Evolutionary conservation across 1,140 invertebrate genomes (phyloP), one percentile per base, ranked within the genome.

Genomic region (Leptinotarsa lineolata): DNA sequence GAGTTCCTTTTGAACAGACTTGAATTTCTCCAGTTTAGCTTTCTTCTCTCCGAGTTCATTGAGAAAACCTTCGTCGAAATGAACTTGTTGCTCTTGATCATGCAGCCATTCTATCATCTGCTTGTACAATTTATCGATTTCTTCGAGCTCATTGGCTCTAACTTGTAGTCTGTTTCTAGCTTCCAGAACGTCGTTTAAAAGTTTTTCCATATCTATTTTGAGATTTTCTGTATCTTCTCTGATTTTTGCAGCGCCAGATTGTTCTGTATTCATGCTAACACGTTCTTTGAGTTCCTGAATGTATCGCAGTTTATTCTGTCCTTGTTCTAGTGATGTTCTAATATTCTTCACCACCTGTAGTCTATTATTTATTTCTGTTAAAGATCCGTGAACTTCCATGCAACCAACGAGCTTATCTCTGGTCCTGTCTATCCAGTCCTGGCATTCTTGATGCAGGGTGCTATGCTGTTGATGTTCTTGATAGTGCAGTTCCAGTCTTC

Each of bases 401-500:
- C 93, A 95, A 79, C 94, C 91, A 68, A 89, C 90, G 0, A 94
- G 85, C 81, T 95, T 95, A 77, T 96, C 94, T 66, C 93, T 88
- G 0, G 93, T 95, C 70, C 92, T 88, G 77, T 96, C 95, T 5
- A 97, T 91, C 93, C 95, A 96, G 79, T 96, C 94, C 82, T 95
- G 92, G 78, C 94, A 96, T 85, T 97, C 95, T 84, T 95, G 93
- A 77, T 94, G 95, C 1, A 97, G 85, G 5, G 94, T 91, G 81
- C 94, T 94, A 78, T 95, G 93, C 84, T 95, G 94, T 84, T 95
- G 94, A 81, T 96, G 94, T 86, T 95, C 94, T 85, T 96, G 94
- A 85, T 95, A 97, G 83, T 96, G 94, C 58, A 96, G 86, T 85
- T 97, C 95, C 24, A 97, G 86, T 45, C 94, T 88, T 79, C 95